Evolutionary conservation across 2,113 vertebrate species (phyloP), one percentile per base, ranked within the genome.

Genomic region (Noturus placidus): DNA sequence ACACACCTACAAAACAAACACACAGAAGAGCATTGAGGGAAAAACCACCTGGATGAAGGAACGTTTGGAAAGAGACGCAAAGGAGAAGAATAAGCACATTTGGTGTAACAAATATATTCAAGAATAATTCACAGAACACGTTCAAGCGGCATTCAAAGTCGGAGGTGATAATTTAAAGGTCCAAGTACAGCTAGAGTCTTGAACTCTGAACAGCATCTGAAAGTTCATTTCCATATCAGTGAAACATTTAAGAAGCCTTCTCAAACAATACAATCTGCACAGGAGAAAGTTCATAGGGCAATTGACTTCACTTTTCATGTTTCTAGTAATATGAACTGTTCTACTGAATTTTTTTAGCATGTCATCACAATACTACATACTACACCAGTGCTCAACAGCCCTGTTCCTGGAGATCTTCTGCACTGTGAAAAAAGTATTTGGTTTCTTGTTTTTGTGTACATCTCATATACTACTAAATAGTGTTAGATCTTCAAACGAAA

Each of bases 1-100:
- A 72, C 76, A 84, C 84, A 85, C 81, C 89, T 90, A 83, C 17
- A 86, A 30, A 80, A 59, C 19, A 88, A 79, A 87, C 65, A 88
- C 61, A 82, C 77, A 87, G 5, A 61, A 84, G 42, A 74, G 5
- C 30, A 59, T 3, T 50, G 46, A 50, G 9, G 46, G 17, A 11
- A 1, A 80, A 69, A 13, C 4, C 35, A 54, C n/a, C 46, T 22
- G 10, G n/a, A 46, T 25, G 61, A 76, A 19, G 25, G 14, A 14
- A 61, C 14, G 80, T 42, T 35, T 35, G 15, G 67, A 74, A 42
- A 9, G 22, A 20, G 9, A 42, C 5, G 72, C 42, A 50, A 78
- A 19, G 46, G 74, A 46, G n/a, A 57, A 33, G 19, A 57, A 54
- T 78, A 52, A 20, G 19, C 57, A 19, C 33, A 57, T 4, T 22